These are phyloP conservation scores for Leptinotarsa texana DNA, from an alignment of 1,140 invertebrate species.

Conservation along the genomic window DNA sequence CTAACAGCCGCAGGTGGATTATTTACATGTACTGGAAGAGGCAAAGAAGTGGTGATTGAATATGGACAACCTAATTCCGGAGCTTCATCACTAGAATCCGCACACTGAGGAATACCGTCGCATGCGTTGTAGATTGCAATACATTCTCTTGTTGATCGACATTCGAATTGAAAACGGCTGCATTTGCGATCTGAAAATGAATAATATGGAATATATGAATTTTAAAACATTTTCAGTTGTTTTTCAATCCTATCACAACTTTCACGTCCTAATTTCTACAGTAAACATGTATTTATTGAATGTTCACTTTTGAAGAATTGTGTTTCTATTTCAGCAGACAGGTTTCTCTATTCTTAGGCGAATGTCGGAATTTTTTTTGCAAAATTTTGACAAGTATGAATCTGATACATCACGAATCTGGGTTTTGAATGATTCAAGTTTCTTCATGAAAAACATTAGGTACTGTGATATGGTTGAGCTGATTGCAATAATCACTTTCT, in stretches of 20 bases:
- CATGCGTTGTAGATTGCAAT: slow-evolving; percentile 96
- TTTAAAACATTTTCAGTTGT: not conserved
- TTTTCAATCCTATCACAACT: not conserved
- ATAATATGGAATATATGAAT: not conserved
- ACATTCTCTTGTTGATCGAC: slow-evolving; percentile 82
- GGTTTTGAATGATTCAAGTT: not conserved
- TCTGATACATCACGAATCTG: no score
- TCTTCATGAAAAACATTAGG: not conserved
- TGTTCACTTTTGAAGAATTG: no score
- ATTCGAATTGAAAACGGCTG: slow-evolving; percentile 85
- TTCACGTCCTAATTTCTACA: no score
- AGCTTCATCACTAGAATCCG: slow-evolving; percentile 88
- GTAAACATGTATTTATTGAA: no score
- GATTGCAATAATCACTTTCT: no score
- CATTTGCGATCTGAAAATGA: slow-evolving; percentile 59
- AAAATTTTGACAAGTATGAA: no score
- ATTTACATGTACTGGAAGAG: slow-evolving; percentile 20
- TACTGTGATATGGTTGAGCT: no score
- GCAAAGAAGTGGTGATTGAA: slow-evolving; percentile 23
- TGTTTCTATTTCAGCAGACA: no score
- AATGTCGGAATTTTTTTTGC: no score
- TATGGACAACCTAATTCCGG: slow-evolving; percentile 75
- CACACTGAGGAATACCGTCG: slow-evolving; percentile 91
- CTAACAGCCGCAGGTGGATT: slow-evolving; percentile 12
- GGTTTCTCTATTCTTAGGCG: no score